Base-by-base conservation (phyloP, 2,888 invertebrate species). In the Gibbula magus region DNA sequence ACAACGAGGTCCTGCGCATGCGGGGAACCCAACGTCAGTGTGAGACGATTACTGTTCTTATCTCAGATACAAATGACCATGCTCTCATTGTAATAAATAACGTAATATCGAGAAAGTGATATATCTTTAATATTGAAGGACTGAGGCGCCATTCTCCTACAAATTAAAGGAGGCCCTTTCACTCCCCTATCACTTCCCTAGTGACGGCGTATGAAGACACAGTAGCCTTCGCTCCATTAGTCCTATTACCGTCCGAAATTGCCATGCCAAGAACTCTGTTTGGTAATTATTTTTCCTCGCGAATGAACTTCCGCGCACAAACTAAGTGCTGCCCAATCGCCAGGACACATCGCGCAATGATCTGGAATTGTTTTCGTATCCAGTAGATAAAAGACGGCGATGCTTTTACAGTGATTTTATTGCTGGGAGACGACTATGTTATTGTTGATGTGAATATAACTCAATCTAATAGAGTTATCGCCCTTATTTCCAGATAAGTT, bases 281-380 rank as follows among this genome's bases (percentile, higher is more conserved):
- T 35, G 70, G 70, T 70, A 70, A 70, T 70, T 70, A 70, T 70
- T 70, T 70, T 70, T 70, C 70, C 70, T 39, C 70, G 35, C 70
- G 70, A 35, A 70, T 70, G 70, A 39, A 70, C 70, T 70, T 70
- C 70, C 35, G 18, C n/a, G 70, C 70, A 70, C 39, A 70, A 70
- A 70, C 70, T 70, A 70, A 70, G 70, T 70, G 70, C 20, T 70
- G 70, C 39, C 70, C 39, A 70, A 70, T 70, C 70, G 35, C 70
- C 35, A 35, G 35, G 70, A 70, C 32, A 67, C 67, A 67, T 67
- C 67, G 67, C 67, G 67, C 67, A 67, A 67, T 67, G 67, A 67
- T 67, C 67, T 67, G 67, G 67, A 67, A 67, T 67, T 67, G 67
- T 67, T 67, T 67, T 67, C 67, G 67, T 67, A 67, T 67, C 32